These are phyloP conservation scores for Operophtera brumata DNA, from an alignment of 2,888 invertebrate species.

Conservation along the genomic window DNA sequence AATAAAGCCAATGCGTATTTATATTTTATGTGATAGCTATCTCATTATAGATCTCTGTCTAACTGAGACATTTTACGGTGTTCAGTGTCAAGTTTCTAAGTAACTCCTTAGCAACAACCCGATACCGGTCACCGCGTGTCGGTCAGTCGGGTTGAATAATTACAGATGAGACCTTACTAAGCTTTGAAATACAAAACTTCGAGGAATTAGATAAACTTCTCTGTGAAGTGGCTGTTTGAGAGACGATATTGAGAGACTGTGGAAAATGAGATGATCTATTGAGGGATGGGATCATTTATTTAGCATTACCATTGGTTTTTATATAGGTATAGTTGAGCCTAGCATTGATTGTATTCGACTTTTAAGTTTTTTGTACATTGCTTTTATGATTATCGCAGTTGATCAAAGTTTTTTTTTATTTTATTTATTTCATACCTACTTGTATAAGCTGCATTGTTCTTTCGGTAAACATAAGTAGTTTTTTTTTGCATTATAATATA, in stretches of 20 bases:
- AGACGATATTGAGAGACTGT: conserved; percentile 27
- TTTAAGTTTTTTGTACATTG: too few relatives aligned
- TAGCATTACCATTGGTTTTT: not conserved
- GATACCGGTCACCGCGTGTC: conserved; percentile 61
- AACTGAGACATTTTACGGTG: not conserved
- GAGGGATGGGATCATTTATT: conserved; percentile 3
- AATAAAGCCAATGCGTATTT: too few relatives aligned
- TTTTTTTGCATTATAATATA: too few relatives aligned
- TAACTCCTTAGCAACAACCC: conserved; percentile 49
- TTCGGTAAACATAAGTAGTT: too few relatives aligned
- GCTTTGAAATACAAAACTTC: conserved; percentile 70
- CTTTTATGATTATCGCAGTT: too few relatives aligned
- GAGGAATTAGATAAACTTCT: conserved; percentile 52
- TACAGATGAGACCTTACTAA: conserved; percentile 59
- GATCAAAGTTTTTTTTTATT: too few relatives aligned
- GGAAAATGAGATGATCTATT: conserved; percentile 22
- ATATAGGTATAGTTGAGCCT: not conserved
- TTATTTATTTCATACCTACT: too few relatives aligned
- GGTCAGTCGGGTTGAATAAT: conserved; percentile 66
- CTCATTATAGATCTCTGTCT: too few relatives aligned
- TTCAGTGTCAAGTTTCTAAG: conserved; percentile 35
- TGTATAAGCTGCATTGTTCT: too few relatives aligned
- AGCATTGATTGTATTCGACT: too few relatives aligned
- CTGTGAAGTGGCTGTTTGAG: conserved; percentile 35
- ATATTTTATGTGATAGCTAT: too few relatives aligned